These are phyloP conservation scores for Gonioctena quinquepunctata DNA, from an alignment of 1,140 invertebrate genomes.

Conservation along the genomic window DNA sequence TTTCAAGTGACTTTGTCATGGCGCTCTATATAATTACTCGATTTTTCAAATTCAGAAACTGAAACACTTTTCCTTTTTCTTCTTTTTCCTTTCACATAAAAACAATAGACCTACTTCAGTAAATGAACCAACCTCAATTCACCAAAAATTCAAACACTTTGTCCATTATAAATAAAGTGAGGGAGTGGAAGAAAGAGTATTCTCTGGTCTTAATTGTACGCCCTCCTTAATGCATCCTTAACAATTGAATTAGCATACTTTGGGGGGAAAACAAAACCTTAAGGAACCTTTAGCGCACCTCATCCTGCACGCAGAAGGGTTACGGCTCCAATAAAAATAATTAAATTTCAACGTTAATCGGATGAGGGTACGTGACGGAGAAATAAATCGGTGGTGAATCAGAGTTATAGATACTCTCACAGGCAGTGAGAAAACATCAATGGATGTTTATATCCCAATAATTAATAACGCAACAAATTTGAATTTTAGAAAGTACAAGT, in stretches of 20 bases:
- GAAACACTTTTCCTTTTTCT: too few species aligned
- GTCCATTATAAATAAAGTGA: neutral
- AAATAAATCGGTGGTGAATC: neutral
- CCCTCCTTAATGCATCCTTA: neutral
- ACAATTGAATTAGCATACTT: slow-evolving; percentile 2
- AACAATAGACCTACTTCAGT: neutral
- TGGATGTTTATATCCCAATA: too few species aligned
- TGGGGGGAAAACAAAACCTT: neutral
- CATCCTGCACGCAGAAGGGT: neutral
- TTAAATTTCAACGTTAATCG: neutral
- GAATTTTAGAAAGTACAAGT: too few species aligned
- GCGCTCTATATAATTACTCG: too few species aligned
- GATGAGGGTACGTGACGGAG: neutral
- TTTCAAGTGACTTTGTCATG: too few species aligned
- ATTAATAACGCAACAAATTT: too few species aligned
- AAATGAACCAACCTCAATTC: neutral
- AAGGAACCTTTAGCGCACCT: neutral
- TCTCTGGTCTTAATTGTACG: neutral
- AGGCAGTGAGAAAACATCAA: too few species aligned
- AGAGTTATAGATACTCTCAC: neutral
- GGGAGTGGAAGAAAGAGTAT: neutral
- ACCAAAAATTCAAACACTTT: neutral
- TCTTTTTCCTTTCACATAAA: neutral
- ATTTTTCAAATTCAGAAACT: too few species aligned
- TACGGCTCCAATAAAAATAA: neutral